Evolutionary conservation across 2,113 vertebrate species (phyloP), one percentile per base, ranked within the genome.

Genomic region (Myiopsitta monachus): DNA sequence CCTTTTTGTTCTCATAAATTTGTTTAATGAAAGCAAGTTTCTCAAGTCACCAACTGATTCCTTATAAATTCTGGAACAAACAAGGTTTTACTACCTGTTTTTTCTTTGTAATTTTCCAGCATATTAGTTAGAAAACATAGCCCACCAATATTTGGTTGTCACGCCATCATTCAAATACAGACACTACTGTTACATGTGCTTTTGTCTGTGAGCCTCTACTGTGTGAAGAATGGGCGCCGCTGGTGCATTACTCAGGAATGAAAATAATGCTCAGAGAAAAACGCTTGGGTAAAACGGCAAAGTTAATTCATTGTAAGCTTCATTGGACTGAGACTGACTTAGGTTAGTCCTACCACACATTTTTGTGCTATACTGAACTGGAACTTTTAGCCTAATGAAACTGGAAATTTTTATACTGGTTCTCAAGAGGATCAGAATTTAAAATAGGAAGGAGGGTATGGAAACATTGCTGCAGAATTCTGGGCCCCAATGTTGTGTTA

Each of bases 91-190:
- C 17, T 31, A 11, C 6, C 2, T 62, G 1, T 7, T 64, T 80
- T 94, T 95, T 61, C 62, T 94, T 54, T 84, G 74, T 63, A 90
- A 93, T 83, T 78, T 83, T 83, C 59, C 47, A 91, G 36, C 39
- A 80, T 24, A 59, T 33, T 47, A n/a, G 30, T 36, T 59, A 84
- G 86, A 89, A 97, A 97, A 92, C 13, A 11, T 77, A 95, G 85
- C 33, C 23, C 49, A 83, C 59, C 62, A 76, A 75, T 77, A 84
- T 31, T 70, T 87, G 55, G 9, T 54, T 47, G 46, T 15, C 28
- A 41, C 59, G 13, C 5, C 21, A 16, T 18, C 17, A 22, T 33
- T 23, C 23, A 59, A 17, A 7, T 16, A 46, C 1, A 18, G 61
- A 21, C 39, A 21, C 2, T 8, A 18, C 21, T 67, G n/a, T 9